Base-by-base conservation (phyloP, 2,113 vertebrate genomes). In the Psettodes erumei region DNA sequence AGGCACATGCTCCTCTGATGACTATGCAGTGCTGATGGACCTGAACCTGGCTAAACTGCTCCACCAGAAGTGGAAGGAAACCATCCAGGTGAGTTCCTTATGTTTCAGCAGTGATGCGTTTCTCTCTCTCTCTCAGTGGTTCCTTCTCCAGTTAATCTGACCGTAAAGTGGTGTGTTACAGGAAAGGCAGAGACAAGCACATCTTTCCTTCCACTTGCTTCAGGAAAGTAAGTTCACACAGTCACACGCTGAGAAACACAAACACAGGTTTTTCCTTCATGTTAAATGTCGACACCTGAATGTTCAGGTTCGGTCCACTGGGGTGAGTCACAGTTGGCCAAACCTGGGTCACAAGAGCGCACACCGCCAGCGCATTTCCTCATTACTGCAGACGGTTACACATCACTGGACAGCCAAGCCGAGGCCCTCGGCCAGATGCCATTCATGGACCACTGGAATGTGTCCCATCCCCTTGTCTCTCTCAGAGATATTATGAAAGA, bases 61-160 rank as follows among this genome's bases (percentile, higher is more conserved):
- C 66, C 96, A 99, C 91, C 96, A 97, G 83, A 98, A 96, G 89
- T 99, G 98, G 98, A 99, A 97, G 90, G 96, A 97, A 84, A 96
- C 96, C 70, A 94, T 99, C 69, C 94, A 96, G 95, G 98, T 98
- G 77, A 89, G 95, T 93, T 55, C 13, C 27, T 65, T 5, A 21
- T 45, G 18, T 89, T 55, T n/a, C 6, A 3, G 3, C 45, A 15
- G n/a, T 0, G 5, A 45, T 37, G n/a, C 16, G 21, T 25, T 11
- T n/a, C n/a, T n/a, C n/a, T n/a, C n/a, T n/a, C n/a, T n/a, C n/a
- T n/a, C n/a, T n/a, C n/a, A n/a, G n/a, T n/a, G n/a, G n/a, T n/a
- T n/a, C n/a, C n/a, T n/a, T n/a, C n/a, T n/a, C n/a, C n/a, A 53
- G 2, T 47, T 71, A 30, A 50, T 37, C 15, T 51, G 21, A 55